Evolutionary conservation across 2,113 vertebrate genomes (phyloP).

Genomic region (Pterocles burchelli): DNA sequence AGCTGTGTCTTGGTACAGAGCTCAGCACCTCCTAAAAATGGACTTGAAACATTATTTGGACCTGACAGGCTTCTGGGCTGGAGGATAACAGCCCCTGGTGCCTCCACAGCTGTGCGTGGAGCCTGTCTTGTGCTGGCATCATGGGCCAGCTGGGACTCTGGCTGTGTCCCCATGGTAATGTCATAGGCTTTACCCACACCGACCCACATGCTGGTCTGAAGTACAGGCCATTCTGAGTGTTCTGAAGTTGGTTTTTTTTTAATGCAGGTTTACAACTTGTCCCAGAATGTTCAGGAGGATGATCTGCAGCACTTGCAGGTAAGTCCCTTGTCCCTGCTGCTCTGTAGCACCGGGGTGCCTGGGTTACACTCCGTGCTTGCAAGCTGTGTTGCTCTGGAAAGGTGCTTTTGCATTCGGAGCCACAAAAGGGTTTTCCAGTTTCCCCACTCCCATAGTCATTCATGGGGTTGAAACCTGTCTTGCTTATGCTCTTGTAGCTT

Average conservation of each 20-base stretch:
- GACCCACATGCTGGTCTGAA: rapidly evolving
- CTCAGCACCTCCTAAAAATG: neutral
- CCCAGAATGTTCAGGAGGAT: constrained; percentile 91
- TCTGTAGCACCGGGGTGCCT: rapidly evolving
- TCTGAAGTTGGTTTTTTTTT: constrained; percentile 2
- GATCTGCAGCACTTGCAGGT: constrained; percentile 93
- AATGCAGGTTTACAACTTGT: constrained; percentile 90
- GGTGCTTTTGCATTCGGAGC: rapidly evolving
- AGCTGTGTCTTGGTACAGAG: neutral
- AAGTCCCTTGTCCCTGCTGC: neutral
- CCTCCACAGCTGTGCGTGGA: neutral
- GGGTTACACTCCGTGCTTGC: rapidly evolving
- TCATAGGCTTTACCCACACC: rapidly evolving
- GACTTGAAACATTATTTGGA: neutral
- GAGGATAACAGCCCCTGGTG: neutral
- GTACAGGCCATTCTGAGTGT: neutral
- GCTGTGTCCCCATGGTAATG: neutral
- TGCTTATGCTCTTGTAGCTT: rapidly evolving
- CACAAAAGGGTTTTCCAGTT: neutral
- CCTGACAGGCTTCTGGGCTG: neutral
- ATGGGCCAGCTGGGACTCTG: neutral
- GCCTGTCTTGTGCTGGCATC: neutral
- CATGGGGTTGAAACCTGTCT: neutral
- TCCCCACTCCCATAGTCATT: neutral
- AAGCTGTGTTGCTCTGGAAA: neutral